Base-by-base conservation (phyloP, 1,140 invertebrate species). In the Palaemon carinicauda region DNA sequence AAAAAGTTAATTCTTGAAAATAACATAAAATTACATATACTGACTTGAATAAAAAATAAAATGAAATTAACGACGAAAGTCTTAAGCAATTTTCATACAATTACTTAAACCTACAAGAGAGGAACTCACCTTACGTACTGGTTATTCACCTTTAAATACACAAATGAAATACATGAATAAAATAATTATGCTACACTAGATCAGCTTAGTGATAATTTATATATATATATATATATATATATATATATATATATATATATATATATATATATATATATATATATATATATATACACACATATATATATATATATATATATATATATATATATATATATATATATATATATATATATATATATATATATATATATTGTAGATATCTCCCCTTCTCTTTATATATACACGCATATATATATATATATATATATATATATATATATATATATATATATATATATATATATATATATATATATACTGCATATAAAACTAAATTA, bases 191-290 rank as follows among this genome's bases (percentile, higher is more conserved):
- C n/a, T n/a, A n/a, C n/a, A n/a, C n/a, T n/a, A n/a, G n/a, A n/a
- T n/a, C n/a, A n/a, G n/a, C n/a, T n/a, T n/a, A n/a, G n/a, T n/a
- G n/a, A n/a, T n/a, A n/a, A 69, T 69, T 3, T 69, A 69, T 27
- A 27, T 69, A 69, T 69, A 69, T 27, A 69, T 69, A 69, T 24
- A 69, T 69, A 69, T 69, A 69, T 69, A 69, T 69, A 69, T 69
- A 69, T 69, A 69, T 69, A 69, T 24, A 69, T 69, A 69, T 69
- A 69, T 69, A 24, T 69, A 69, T 24, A 69, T 69, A 69, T 24
- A 69, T 69, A 69, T 24, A 69, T 69, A 69, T 24, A 69, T 69
- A 69, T 24, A 69, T 69, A 69, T 69, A 69, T 69, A 27, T 24
- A 69, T 27, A 27, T 24, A 69, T 69, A 69, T 1, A 69, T 24